Base-by-base conservation (phyloP, 2,113 vertebrate genomes). In the Ceyx margarethae region DNA sequence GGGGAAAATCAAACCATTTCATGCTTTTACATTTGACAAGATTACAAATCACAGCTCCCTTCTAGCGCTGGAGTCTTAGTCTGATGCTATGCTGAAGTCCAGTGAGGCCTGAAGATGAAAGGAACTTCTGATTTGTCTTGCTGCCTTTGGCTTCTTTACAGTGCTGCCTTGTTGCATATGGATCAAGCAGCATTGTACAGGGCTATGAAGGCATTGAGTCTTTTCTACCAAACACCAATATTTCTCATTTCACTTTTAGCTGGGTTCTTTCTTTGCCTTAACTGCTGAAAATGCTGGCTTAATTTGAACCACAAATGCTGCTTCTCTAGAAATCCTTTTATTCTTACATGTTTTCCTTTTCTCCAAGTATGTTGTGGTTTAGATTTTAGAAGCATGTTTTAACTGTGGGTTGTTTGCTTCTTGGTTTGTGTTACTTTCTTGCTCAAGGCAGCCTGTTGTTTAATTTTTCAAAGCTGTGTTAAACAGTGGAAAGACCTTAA, bases 91-190 rank as follows among this genome's bases (percentile, higher is more conserved):
- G 15, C 67, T 60, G 89, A 81, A 73, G 58, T 81, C 1, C 31
- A 4, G 25, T 40, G 68, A 71, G 51, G 48, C 61, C 88, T 87
- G 86, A 51, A 93, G 87, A 95, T 75, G 83, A 93, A 61, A 74
- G 56, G 56, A 73, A 29, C 83, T 40, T 89, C 71, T 90, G 87
- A 61, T 87, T 17, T n/a, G 51, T 89, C 98, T 98, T 68, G 84
- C 60, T 98, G 98, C 97, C 98, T 97, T 98, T 89, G 98, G 99
- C 99, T 99, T 99, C 99, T 99, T 99, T 99, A 99, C 98, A 98
- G 99, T 99, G 99, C 99, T 99, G 99, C 99, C 99, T 99, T 99
- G 99, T 99, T 98, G 97, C 98, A 94, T 99, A 97, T 97, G 97
- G 97, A 98, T 98, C 98, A 98, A 98, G 98, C 98, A 98, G 98